These are phyloP conservation scores for Timandra comae DNA, from an alignment of 2,888 invertebrate species.

Conservation along the genomic window DNA sequence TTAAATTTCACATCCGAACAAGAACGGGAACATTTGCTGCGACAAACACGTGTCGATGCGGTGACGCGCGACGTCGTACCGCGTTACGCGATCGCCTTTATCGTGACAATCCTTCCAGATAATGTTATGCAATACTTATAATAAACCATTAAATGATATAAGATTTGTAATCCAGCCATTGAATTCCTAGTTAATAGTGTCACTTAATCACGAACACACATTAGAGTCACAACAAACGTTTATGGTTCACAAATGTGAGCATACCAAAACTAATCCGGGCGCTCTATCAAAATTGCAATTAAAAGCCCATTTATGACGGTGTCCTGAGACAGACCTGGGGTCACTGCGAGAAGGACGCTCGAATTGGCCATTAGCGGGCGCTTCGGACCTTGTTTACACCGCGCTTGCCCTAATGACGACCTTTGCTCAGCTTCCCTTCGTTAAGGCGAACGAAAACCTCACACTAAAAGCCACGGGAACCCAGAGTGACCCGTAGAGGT, in stretches of 20 bases:
- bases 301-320: constrained; percentile 69
- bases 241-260: constrained; percentile 32
- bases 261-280: constrained; percentile 60
- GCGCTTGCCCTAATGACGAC: constrained; percentile 78
- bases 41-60: constrained; percentile 59
- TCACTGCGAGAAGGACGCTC: constrained; percentile 71
- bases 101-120: constrained; percentile 37
- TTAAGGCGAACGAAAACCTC: constrained; percentile 77
- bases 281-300: constrained; percentile 74
- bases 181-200: too few relatives aligned
- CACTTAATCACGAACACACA: too few relatives aligned
- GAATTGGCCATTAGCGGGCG: constrained; percentile 77
- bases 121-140: too few relatives aligned
- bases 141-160: too few relatives aligned
- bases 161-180: too few relatives aligned
- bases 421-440: constrained; percentile 77
- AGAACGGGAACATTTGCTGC: constrained; percentile 61
- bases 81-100: constrained; percentile 12
- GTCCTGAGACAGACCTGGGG: constrained; percentile 66
- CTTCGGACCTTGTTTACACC: constrained; percentile 77
- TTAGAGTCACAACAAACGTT: constrained; percentile 5
- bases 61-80: constrained; percentile 28
- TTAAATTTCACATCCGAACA: constrained; percentile 77
- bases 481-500: constrained; percentile 65
- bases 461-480: constrained; percentile 73